Evolutionary conservation across 2,113 vertebrate genomes (phyloP), one percentile per base, ranked within the genome.

Genomic region (Scortum barcoo): DNA sequence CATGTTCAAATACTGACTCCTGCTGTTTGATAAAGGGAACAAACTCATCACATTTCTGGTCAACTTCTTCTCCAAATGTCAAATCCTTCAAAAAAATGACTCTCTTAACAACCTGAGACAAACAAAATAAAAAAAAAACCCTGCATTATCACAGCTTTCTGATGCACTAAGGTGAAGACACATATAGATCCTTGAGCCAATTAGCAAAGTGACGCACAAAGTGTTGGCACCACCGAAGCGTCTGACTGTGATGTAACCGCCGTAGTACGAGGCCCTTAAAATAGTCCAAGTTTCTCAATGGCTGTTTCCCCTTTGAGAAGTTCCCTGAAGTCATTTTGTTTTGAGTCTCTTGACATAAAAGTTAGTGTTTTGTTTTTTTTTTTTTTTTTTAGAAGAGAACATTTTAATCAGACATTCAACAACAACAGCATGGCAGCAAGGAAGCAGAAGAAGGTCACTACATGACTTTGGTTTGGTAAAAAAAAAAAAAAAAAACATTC

Each of bases 131-230:
- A 56, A 65, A 17, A n/a, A n/a, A n/a, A n/a, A n/a, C n/a, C 24
- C 14, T 61, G 28, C 20, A 30, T 50, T 42, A 38, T 61, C 19
- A 26, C 33, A 3, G 1, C 9, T 56, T 36, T n/a, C 7, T 71
- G 16, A 38, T 28, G 51, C 22, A 72, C 78, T 63, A 75, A 69
- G 56, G 44, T 67, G 5, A 11, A 60, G 60, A 77, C 78, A 72
- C 66, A 54, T 80, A 75, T 74, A 91, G 81, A 84, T 11, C 6
- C 33, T 77, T 87, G 76, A 92, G 80, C 91, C 86, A 78, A 81
- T 93, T 89, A 92, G 72, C 60, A 53, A 44, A 16, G 14, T 76
- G 78, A 84, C 53, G 44, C 63, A 78, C 11, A 46, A 36, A 68
- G 26, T 44, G 57, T 16, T 53, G 70, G 78, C 80, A 28, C 40